Evolutionary conservation across 2,113 vertebrate genomes (phyloP).

Genomic region (Notothenia rossii): DNA sequence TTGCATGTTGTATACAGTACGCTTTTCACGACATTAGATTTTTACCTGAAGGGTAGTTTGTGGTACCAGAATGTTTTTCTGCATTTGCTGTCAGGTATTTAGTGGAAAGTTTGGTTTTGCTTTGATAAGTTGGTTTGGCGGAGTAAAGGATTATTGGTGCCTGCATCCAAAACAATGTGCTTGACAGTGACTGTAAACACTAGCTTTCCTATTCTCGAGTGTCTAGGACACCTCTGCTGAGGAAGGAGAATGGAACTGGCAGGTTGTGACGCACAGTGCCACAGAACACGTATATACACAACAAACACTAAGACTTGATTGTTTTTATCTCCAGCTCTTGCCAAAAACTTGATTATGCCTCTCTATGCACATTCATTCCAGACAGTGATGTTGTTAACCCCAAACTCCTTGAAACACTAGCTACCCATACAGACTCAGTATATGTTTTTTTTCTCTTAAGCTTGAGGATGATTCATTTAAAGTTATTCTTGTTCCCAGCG

Average conservation of each 20-base stretch:
- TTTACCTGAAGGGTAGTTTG: background rate
- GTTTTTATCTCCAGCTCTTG: background rate
- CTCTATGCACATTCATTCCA: background rate
- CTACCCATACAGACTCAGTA: background rate
- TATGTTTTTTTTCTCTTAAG: background rate
- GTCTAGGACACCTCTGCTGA: background rate
- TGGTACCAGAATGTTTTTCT: background rate
- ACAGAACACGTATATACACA: background rate
- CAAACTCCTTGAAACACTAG: constrained; percentile 11
- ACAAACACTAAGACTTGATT: background rate
- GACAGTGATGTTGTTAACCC: background rate
- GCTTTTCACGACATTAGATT: background rate
- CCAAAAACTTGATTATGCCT: background rate
- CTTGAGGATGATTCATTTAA: constrained; percentile 17
- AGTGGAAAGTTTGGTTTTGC: background rate
- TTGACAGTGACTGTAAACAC: background rate
- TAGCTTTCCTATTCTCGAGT: background rate
- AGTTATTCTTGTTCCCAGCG: constrained; percentile 28
- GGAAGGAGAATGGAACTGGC: background rate
- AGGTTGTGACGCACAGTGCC: background rate
- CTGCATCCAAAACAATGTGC: constrained; percentile 12
- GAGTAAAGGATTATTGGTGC: constrained; percentile 2
- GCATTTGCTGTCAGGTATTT: constrained; percentile 5
- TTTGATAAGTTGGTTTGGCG: background rate
- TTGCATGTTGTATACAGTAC: background rate